A percentile compares a stretch with the other conserved stretches of the same genome.
These are phyloP conservation scores for Phania funesta DNA, from an alignment of 2,888 invertebrate genomes.

Conservation along the genomic window DNA sequence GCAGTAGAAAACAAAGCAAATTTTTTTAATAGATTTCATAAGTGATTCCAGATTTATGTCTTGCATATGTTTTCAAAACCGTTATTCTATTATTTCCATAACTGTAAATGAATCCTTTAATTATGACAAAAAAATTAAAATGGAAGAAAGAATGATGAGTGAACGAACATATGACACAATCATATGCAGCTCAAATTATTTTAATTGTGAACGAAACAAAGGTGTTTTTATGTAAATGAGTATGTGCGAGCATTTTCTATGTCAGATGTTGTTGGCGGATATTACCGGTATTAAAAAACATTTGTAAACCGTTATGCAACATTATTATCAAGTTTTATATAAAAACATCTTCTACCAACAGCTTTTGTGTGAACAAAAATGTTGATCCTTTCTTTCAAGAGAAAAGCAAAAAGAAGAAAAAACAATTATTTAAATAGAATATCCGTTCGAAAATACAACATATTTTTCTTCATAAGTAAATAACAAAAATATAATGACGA, in stretches of 20 bases:
- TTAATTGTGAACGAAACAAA: slow-evolving; percentile 40
- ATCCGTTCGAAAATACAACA: slow-evolving; percentile 57
- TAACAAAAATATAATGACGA: background rate
- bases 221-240: slow-evolving; percentile 24
- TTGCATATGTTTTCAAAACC: background rate
- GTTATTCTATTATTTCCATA: slow-evolving; percentile 1
- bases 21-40: too few relatives aligned
- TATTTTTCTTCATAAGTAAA: slow-evolving; percentile 42
- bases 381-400: background rate
- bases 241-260: background rate
- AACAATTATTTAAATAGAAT: slow-evolving; percentile 65
- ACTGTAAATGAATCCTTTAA: slow-evolving; percentile 49
- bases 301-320: slow-evolving; percentile 60
- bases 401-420: slow-evolving; percentile 24
- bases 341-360: slow-evolving; percentile 42
- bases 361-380: background rate
- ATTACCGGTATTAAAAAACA: slow-evolving; percentile 33
- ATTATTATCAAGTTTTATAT: slow-evolving; percentile 22
- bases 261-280: slow-evolving; percentile 56
- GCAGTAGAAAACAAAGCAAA: too few relatives aligned
- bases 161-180: slow-evolving; percentile 47
- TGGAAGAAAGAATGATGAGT: background rate
- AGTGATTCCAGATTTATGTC: too few relatives aligned
- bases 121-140: background rate
- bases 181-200: slow-evolving; percentile 43